phyloP scores from a whole-genome alignment of 2,888 invertebrate species.

The Rhamphomyia laevipes region DNA sequence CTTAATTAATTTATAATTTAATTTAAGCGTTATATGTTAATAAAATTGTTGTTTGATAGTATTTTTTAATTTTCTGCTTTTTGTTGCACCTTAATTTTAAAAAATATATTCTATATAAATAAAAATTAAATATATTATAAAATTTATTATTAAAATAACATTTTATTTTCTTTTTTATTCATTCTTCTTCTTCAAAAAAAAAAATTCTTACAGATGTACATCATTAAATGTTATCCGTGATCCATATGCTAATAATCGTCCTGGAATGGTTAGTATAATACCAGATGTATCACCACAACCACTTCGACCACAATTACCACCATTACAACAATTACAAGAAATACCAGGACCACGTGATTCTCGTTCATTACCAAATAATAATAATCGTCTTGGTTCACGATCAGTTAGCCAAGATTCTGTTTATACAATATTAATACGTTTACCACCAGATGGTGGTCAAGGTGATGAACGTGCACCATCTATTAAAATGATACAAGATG shows the following conservation, averaged over 20 bases:
- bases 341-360: constrained; percentile 43
- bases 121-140: background rate
- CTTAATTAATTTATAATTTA: too few species aligned
- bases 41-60: too few species aligned
- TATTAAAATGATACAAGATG: constrained; percentile 80
- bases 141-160: background rate
- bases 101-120: too few species aligned
- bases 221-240: constrained; percentile 74
- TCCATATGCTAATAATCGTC: constrained; percentile 48
- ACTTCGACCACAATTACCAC: constrained; percentile 39
- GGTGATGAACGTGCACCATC: constrained; percentile 53
- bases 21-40: too few species aligned
- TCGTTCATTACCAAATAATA: constrained; percentile 46
- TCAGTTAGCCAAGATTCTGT: constrained; percentile 64
- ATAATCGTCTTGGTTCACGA: constrained; percentile 48
- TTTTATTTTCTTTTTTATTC: constrained; percentile 3
- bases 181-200: constrained; percentile 5
- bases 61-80: too few species aligned
- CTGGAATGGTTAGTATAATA: constrained; percentile 36
- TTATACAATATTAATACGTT: constrained; percentile 84
- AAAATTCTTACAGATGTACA: constrained; percentile 48
- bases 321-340: constrained; percentile 35
- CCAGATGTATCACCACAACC: constrained; percentile 32
- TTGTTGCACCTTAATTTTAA: too few species aligned
- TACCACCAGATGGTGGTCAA: constrained; percentile 50